Evolutionary conservation across 2,797 vertebrate genomes (phyloP), one percentile per base, ranked within the genome.

Genomic region (Chlorospingus semifuscus): DNA sequence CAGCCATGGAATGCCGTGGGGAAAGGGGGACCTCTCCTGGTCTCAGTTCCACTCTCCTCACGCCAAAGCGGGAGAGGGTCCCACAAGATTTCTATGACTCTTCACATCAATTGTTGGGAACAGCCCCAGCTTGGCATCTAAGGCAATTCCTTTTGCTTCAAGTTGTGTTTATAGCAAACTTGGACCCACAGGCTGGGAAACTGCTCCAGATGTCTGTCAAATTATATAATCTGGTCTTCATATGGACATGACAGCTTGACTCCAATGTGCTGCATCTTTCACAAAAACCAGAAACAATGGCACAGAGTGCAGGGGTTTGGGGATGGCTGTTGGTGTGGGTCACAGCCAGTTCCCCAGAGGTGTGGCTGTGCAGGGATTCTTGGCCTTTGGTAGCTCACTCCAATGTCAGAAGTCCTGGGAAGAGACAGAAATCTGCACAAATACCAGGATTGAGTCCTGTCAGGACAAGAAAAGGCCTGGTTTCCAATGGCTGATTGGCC

Each of bases 101-200:
- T 72, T 10, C 57, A 39, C 0, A 0, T 23, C 23, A 46, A 6
- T 11, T 55, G 32, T 21, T 53, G 0, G 0, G 18, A 19, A 13
- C 39, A 16, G 4, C 20, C 47, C 18, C 2, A 30, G 20, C 57
- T 70, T 19, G 37, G 34, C n/a, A n/a, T 44, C 19, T 19, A 4
- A 50, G 37, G 27, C n/a, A 30, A 21, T n/a, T 21, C 2, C 8
- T 68, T 60, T 74, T 32, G 19, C 10, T 46, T 47, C 1, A n/a
- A 29, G 20, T 23, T 46, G 22, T 42, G 14, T 11, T 60, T 42
- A 12, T 5, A 36, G 42, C 4, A 69, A 46, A 53, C 9, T 2
- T 8, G 8, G 32, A 29, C 21, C 8, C 11, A 23, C 11, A 53
- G 32, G 1, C 20, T 34, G 14, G 46, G 36, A 34, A 60, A 46